phyloP scores from a whole-genome alignment of 1,140 invertebrate species.

The Nasonia vitripennis region DNA sequence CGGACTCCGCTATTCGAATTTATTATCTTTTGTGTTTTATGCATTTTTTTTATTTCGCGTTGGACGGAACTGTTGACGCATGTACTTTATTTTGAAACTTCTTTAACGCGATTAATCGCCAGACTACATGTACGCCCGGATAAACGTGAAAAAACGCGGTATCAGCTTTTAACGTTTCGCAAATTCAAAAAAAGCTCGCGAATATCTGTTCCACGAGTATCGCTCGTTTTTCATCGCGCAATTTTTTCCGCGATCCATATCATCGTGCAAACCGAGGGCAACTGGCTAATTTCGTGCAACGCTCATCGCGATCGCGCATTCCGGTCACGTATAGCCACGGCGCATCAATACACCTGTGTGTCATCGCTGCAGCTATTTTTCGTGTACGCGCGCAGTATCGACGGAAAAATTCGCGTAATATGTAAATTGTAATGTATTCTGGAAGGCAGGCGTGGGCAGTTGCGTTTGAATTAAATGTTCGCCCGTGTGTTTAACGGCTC shows the following conservation, averaged over 20 bases:
- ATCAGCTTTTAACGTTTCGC: no score
- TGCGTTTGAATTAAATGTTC: not conserved
- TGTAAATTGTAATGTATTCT: not conserved
- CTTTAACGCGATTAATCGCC: not conserved
- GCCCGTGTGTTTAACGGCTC: no score
- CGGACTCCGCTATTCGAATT: conserved; percentile 22
- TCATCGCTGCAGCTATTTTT: not conserved
- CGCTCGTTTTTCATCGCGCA: not conserved
- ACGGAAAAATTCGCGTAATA: not conserved
- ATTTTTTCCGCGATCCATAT: not conserved
- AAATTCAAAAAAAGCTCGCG: not conserved
- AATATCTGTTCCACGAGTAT: not conserved
- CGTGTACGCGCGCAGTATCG: not conserved
- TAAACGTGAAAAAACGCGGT: no score
- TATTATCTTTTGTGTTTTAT: conserved; percentile 17
- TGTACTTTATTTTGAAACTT: not conserved
- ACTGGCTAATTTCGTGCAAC: conserved; percentile 9
- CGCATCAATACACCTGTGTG: conserved; percentile 27
- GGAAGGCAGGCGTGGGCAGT: not conserved
- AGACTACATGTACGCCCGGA: not conserved
- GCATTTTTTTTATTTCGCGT: conserved; percentile 7
- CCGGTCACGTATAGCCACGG: conserved; percentile 38
- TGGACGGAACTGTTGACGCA: not conserved
- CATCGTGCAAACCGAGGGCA: not conserved
- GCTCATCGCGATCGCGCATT: conserved; percentile 49